Evolutionary conservation across 1,140 invertebrate genomes (phyloP).

Genomic region (Chymomyza costata): DNA sequence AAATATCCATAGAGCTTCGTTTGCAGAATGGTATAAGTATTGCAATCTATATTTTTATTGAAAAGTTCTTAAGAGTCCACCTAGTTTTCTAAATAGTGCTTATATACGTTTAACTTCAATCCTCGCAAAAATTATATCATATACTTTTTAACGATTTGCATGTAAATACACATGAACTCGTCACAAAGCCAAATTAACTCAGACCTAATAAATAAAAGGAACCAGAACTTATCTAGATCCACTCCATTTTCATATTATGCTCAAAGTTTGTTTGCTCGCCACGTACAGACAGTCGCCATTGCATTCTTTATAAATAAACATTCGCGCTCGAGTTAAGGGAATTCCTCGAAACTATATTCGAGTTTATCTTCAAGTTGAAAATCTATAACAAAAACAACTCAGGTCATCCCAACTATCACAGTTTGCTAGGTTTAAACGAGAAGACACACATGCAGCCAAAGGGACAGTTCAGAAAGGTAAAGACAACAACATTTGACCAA

Average conservation of each 20-base stretch:
- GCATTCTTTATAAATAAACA: slow-evolving; percentile 58
- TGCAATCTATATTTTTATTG: too few species aligned
- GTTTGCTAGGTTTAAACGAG: slow-evolving; percentile 25
- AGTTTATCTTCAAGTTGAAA: slow-evolving; percentile 45
- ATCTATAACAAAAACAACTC: slow-evolving; percentile 39
- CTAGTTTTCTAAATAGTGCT: too few species aligned
- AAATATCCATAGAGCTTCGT: too few species aligned
- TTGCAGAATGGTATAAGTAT: too few species aligned
- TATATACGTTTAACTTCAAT: too few species aligned
- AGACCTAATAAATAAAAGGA: too few species aligned
- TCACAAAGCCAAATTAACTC: too few species aligned
- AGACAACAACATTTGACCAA: slow-evolving; percentile 49
- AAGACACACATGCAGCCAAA: slow-evolving; percentile 26
- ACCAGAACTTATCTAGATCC: slow-evolving; percentile 48
- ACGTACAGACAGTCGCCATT: slow-evolving; percentile 28
- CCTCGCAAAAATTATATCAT: too few species aligned
- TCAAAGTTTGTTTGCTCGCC: slow-evolving; percentile 19
- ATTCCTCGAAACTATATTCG: slow-evolving; percentile 60
- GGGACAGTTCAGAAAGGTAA: slow-evolving; percentile 35
- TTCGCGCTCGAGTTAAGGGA: slow-evolving; percentile 49
- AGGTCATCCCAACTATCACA: slow-evolving; percentile 25
- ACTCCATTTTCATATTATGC: slow-evolving; percentile 15
- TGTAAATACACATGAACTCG: too few species aligned
- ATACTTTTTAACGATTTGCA: too few species aligned
- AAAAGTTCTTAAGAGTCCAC: too few species aligned